phyloP scores from a whole-genome alignment of 2,888 invertebrate genomes.

The Phortica okadai region DNA sequence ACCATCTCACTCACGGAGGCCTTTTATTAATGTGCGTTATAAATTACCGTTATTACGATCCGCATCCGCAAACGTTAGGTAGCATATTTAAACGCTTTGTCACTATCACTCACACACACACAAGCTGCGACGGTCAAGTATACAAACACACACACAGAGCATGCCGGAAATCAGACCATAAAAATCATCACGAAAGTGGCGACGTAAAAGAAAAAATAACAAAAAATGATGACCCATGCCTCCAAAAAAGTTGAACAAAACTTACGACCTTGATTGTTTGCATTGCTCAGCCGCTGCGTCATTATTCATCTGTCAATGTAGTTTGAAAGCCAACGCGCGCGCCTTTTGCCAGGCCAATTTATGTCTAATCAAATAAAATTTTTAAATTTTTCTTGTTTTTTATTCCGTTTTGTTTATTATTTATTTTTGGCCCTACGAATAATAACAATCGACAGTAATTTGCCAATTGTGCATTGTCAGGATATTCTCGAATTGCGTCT shows the following conservation, averaged over 20 bases:
- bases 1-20: slow-evolving; percentile 18
- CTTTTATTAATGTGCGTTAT: slow-evolving; percentile 52
- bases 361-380: slow-evolving; percentile 33
- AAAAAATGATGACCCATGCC: not conserved
- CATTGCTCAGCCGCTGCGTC: not conserved
- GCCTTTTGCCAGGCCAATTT: not conserved
- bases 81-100: slow-evolving; percentile 45
- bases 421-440: not conserved
- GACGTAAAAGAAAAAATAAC: not conserved
- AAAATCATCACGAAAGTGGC: slow-evolving; percentile 15
- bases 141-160: not conserved
- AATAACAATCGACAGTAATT: not conserved
- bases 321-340: not conserved
- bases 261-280: not conserved
- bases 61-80: slow-evolving; percentile 30
- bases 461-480: not conserved
- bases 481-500: not conserved
- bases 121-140: slow-evolving; percentile 6
- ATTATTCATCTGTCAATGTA: slow-evolving; percentile 3
- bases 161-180: not conserved
- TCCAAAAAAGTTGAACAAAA: not conserved
- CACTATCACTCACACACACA: slow-evolving; percentile 28
- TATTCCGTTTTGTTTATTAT: not conserved
- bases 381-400: slow-evolving; percentile 1
- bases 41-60: slow-evolving; percentile 53